Conservation (phyloP, 2,888 invertebrate species). For the Eutolmus rufibarbis region DNA sequence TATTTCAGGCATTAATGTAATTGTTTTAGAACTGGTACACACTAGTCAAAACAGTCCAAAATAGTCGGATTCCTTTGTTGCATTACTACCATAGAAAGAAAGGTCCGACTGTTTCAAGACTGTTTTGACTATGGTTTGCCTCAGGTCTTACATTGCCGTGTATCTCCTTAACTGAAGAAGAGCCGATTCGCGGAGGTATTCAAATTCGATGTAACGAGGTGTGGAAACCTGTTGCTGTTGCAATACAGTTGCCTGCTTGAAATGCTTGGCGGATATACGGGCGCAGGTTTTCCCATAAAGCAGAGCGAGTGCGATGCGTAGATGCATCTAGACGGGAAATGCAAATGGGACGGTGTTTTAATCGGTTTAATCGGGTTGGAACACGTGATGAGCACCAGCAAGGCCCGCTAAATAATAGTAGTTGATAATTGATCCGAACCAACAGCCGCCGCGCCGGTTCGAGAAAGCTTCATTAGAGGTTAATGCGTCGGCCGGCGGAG, state of each 20-base stretch:
- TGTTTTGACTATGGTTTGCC: too few species aligned
- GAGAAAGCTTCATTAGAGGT: not conserved
- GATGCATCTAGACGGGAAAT: not conserved
- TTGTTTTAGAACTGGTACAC: too few species aligned
- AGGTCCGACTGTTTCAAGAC: too few species aligned
- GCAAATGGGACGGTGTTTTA: not conserved
- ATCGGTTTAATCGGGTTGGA: not conserved
- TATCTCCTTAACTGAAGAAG: not conserved
- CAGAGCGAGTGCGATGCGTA: not conserved
- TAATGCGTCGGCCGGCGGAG: not conserved
- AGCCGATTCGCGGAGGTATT: not conserved
- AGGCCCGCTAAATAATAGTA: not conserved
- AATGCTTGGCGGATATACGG: not conserved
- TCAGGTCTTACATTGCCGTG: too few species aligned
- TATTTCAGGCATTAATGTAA: too few species aligned
- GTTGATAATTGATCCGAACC: not conserved
- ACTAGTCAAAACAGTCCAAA: too few species aligned
- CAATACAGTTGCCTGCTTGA: not conserved
- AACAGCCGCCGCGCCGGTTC: not conserved
- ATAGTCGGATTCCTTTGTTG: too few species aligned
- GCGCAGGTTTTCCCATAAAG: not conserved
- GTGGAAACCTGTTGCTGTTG: not conserved
- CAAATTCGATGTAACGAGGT: not conserved
- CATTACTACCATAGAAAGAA: too few species aligned
- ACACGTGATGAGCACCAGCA: not conserved